Conservation (phyloP, 1,140 invertebrate genomes). For the Drosophila nikananu region DNA sequence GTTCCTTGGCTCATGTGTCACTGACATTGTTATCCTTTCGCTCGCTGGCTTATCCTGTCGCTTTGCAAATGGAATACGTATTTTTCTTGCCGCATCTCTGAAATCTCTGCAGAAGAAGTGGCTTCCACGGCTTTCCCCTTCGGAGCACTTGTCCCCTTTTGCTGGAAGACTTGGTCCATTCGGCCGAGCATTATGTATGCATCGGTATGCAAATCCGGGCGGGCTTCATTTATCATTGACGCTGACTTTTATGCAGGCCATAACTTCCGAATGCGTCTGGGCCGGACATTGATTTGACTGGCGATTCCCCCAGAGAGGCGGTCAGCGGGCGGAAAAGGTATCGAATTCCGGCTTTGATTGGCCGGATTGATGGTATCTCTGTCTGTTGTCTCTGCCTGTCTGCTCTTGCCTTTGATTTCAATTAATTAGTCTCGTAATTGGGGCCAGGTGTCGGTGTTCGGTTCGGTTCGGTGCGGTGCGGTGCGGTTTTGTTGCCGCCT, state of each 20-base stretch:
- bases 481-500: slow-evolving; percentile 19
- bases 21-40: slow-evolving; percentile 79
- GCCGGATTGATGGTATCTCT: slow-evolving; percentile 19
- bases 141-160: slow-evolving; percentile 7
- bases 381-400: not conserved
- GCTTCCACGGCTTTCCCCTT: slow-evolving; percentile 11
- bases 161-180: not conserved
- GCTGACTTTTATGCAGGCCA: slow-evolving; percentile 73
- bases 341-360: slow-evolving; percentile 34
- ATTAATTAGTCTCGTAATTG: slow-evolving; percentile 74
- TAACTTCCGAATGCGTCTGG: slow-evolving; percentile 50
- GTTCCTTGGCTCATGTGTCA: slow-evolving; percentile 62
- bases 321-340: slow-evolving; percentile 1
- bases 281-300: slow-evolving; percentile 73
- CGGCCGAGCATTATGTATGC: slow-evolving; percentile 40
- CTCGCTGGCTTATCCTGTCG: slow-evolving; percentile 71
- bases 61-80: slow-evolving; percentile 66
- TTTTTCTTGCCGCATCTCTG: slow-evolving; percentile 30
- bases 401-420: slow-evolving; percentile 43
- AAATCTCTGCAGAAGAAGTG: slow-evolving; percentile 48
- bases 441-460: slow-evolving; percentile 31
- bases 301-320: slow-evolving; percentile 1
- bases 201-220: slow-evolving; percentile 59
- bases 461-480: not conserved
- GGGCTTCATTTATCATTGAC: slow-evolving; percentile 72